Conservation (phyloP, 1,140 invertebrate species). For the Harlomillsia oculata region DNA sequence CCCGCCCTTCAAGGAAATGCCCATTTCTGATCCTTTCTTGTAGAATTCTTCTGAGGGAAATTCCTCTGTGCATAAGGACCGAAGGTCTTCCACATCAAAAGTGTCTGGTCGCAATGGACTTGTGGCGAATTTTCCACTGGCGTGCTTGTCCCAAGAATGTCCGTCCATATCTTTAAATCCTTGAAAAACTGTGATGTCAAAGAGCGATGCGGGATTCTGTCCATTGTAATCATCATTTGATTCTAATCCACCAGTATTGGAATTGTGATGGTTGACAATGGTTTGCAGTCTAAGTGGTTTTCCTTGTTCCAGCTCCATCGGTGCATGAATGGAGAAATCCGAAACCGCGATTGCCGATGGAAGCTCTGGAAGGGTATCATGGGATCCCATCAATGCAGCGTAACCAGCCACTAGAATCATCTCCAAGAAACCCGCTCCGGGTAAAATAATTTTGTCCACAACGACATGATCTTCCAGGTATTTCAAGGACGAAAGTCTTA, state of each 20-base stretch:
- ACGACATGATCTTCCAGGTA: slow-evolving; percentile 24
- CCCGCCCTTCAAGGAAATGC: slow-evolving; percentile 8
- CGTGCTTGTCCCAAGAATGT: background rate
- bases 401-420: slow-evolving; percentile 1
- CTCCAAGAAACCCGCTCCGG: slow-evolving; percentile 17
- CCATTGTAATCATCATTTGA: too few relatives aligned
- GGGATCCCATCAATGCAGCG: background rate
- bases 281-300: too few relatives aligned
- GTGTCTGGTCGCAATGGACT: background rate
- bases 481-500: slow-evolving; percentile 1
- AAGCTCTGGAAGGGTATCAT: background rate
- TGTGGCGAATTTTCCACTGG: background rate
- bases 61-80: background rate
- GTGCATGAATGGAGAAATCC: background rate
- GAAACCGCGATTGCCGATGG: too few relatives aligned
- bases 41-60: background rate
- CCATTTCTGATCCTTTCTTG: background rate
- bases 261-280: too few relatives aligned
- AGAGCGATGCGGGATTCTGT: too few relatives aligned
- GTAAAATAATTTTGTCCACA: slow-evolving; percentile 13
- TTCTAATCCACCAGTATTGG: too few relatives aligned
- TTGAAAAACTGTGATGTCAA: too few relatives aligned
- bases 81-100: background rate
- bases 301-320: background rate
- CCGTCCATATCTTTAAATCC: too few relatives aligned